Conservation (phyloP, 1,140 invertebrate species). For the Drosophila auraria region DNA sequence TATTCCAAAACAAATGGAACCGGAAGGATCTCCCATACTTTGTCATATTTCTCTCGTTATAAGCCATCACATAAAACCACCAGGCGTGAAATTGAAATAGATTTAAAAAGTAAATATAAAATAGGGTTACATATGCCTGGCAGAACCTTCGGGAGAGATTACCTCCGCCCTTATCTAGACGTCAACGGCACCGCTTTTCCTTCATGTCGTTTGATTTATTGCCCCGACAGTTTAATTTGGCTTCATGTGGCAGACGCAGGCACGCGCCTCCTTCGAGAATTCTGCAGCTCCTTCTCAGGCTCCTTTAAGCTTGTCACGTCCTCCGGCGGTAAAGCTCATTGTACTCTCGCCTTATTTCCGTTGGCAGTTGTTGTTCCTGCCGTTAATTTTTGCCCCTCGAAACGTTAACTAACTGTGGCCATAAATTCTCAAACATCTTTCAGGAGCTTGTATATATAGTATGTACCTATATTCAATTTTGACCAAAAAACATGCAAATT, state of each 20-base stretch:
- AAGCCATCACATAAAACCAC: conserved; percentile 23
- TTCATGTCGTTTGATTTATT: conserved; percentile 71
- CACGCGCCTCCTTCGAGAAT: conserved; percentile 29
- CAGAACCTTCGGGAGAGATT: background rate
- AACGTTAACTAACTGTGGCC: conserved; percentile 33
- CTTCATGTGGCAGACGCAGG: conserved; percentile 47
- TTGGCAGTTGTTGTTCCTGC: conserved; percentile 36
- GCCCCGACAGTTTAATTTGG: conserved; percentile 70
- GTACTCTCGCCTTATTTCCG: conserved; percentile 59
- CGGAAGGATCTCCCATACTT: no score
- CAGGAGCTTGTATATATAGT: conserved; percentile 11
- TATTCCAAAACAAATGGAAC: background rate
- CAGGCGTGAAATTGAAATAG: conserved; percentile 45
- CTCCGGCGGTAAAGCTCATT: conserved; percentile 38
- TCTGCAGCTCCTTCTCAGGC: background rate
- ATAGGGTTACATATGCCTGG: conserved; percentile 11
- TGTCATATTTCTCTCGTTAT: conserved; percentile 10
- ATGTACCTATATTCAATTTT: conserved; percentile 37
- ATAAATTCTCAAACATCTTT: conserved; percentile 50
- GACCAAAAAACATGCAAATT: conserved; percentile 57
- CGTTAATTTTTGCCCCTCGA: conserved; percentile 43
- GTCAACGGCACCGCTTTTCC: conserved; percentile 6
- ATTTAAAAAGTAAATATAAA: conserved; percentile 27
- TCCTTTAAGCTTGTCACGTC: conserved; percentile 56
- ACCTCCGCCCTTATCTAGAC: conserved; percentile 9